A percentile compares a stretch with the other conserved stretches of the same genome.
Conservation (phyloP, 2,113 vertebrate species). For the Brienomyrus longianalis region DNA sequence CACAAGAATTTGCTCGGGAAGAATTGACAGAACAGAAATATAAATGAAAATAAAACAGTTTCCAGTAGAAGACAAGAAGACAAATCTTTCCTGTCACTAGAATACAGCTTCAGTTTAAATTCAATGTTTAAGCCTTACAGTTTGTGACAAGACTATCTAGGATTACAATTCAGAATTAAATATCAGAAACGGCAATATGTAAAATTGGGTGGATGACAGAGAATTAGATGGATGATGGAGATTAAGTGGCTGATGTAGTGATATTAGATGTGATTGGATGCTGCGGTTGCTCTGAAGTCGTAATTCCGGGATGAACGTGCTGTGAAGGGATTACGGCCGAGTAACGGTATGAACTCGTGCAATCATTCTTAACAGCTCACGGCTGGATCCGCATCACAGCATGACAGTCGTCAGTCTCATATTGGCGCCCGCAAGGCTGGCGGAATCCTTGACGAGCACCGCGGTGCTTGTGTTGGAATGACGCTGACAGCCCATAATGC, state of each 20-base stretch:
- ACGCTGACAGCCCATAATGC: background rate
- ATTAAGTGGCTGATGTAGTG: background rate
- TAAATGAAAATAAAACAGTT: background rate
- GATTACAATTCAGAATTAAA: background rate
- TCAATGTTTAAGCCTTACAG: background rate
- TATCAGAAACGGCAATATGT: background rate
- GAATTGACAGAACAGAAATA: background rate
- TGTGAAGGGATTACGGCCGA: background rate
- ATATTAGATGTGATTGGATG: background rate
- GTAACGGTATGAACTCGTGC: background rate
- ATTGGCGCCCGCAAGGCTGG: background rate
- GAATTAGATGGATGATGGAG: background rate
- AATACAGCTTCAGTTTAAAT: constrained; percentile 3
- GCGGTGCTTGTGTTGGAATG: background rate
- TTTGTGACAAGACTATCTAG: background rate
- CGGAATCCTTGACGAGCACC: background rate
- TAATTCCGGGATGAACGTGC: background rate
- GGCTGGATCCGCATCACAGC: background rate
- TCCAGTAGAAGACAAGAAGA: background rate
- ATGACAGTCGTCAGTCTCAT: background rate
- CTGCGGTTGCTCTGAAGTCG: background rate
- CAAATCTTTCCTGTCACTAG: background rate
- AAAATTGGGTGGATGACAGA: background rate
- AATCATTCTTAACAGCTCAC: background rate
- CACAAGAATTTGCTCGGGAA: background rate